Conservation (phyloP, 2,797 vertebrate genomes). For the Halcyon smyrnensis region DNA sequence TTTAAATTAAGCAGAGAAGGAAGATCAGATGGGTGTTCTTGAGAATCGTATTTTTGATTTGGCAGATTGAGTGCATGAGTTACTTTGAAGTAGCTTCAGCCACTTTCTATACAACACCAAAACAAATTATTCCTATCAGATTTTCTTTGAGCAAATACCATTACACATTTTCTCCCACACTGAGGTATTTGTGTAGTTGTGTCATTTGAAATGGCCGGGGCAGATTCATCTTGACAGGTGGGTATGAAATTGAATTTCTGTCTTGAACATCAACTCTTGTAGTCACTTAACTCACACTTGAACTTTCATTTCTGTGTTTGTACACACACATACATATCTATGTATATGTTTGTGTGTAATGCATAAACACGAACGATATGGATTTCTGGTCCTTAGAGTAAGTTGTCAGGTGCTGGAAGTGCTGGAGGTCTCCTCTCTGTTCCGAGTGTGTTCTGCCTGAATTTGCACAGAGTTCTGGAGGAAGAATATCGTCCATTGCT, state of each 20-base stretch:
- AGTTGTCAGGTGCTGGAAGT: not conserved
- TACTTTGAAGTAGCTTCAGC: not conserved
- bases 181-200: not conserved
- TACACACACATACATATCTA: not conserved
- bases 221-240: slow-evolving; percentile 10
- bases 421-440: not conserved
- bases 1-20: not conserved
- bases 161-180: not conserved
- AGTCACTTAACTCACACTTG: not conserved
- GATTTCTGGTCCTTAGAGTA: not conserved
- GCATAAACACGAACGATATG: not conserved
- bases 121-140: not conserved
- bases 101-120: not conserved
- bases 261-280: not conserved
- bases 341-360: not conserved
- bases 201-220: not conserved
- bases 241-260: slow-evolving; percentile 12
- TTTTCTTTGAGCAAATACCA: not conserved
- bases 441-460: not conserved
- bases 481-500: not conserved
- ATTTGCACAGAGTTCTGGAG: not conserved
- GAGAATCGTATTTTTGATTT: not conserved
- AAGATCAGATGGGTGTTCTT: not conserved
- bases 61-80: not conserved
- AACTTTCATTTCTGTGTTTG: not conserved